phyloP scores from a whole-genome alignment of 2,113 vertebrate genomes.

The Bucco capensis region DNA sequence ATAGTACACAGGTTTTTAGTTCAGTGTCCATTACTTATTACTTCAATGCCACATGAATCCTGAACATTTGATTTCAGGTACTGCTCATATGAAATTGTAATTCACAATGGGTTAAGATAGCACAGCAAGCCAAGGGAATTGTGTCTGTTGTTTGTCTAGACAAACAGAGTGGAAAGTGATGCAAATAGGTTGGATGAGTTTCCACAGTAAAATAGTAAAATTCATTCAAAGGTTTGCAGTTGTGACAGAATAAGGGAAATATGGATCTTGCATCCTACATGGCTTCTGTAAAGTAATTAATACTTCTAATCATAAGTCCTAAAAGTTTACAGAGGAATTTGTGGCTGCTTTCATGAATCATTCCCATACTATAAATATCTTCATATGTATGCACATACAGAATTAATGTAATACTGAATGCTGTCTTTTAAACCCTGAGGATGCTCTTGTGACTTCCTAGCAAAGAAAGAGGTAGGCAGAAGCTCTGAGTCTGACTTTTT shows the following conservation, averaged over 20 bases:
- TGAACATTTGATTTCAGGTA: background rate
- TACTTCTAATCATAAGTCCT: background rate
- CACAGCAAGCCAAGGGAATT: background rate
- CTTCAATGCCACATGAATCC: background rate
- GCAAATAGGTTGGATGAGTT: background rate
- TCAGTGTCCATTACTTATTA: background rate
- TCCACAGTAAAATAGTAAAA: background rate
- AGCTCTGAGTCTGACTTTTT: background rate
- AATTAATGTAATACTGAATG: background rate
- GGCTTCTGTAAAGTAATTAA: constrained; percentile 26
- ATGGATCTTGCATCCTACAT: background rate
- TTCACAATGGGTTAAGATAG: background rate
- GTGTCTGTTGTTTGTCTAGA: background rate
- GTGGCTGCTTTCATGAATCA: constrained; percentile 38
- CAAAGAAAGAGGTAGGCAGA: background rate
- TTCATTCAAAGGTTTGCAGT: background rate
- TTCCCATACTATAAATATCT: constrained; percentile 25
- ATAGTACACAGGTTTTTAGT: background rate
- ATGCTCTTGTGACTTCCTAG: background rate
- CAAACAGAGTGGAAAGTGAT: background rate
- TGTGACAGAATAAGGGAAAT: constrained; percentile 19
- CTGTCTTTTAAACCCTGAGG: background rate
- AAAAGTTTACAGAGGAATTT: constrained; percentile 8
- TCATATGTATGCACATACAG: background rate
- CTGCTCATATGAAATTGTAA: background rate